phyloP scores from a whole-genome alignment of 2,888 invertebrate species.

The Chrysolina haemoptera region DNA sequence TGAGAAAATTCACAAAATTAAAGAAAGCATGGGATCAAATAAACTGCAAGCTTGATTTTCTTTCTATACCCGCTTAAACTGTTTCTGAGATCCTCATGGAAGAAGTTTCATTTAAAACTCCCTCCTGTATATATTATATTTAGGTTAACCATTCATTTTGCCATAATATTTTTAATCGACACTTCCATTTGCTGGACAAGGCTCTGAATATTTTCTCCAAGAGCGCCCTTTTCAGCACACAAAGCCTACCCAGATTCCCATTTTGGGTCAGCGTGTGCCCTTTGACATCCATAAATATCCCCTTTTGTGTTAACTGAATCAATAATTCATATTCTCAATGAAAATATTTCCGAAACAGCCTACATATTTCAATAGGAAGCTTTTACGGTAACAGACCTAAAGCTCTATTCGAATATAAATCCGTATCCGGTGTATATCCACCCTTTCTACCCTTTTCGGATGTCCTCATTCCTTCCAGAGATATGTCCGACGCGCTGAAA shows the following conservation, averaged over 20 bases:
- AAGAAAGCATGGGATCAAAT: too few species aligned
- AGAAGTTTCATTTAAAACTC: too few species aligned
- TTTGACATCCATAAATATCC: conserved; percentile 19
- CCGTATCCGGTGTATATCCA: conserved; percentile 18
- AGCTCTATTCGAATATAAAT: conserved; percentile 22
- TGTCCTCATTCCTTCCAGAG: conserved; percentile 6
- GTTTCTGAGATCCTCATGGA: too few species aligned
- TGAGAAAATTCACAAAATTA: too few species aligned
- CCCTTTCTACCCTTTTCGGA: conserved; percentile 26
- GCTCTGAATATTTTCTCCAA: not conserved
- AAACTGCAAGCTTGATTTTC: too few species aligned
- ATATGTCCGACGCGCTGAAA: not conserved
- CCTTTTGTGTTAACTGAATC: conserved; percentile 27
- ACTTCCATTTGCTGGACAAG: too few species aligned
- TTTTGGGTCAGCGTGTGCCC: not conserved
- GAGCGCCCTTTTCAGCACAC: not conserved
- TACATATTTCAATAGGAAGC: conserved; percentile 31
- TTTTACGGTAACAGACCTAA: conserved; percentile 12
- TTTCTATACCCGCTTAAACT: too few species aligned
- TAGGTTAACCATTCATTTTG: too few species aligned
- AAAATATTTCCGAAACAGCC: conserved; percentile 35
- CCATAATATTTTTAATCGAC: too few species aligned
- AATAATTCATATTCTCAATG: conserved; percentile 40
- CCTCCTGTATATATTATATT: too few species aligned
- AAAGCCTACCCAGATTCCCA: not conserved